These are phyloP conservation scores for Teleopsis dalmanni DNA, from an alignment of 1,140 invertebrate species.

Conservation along the genomic window DNA sequence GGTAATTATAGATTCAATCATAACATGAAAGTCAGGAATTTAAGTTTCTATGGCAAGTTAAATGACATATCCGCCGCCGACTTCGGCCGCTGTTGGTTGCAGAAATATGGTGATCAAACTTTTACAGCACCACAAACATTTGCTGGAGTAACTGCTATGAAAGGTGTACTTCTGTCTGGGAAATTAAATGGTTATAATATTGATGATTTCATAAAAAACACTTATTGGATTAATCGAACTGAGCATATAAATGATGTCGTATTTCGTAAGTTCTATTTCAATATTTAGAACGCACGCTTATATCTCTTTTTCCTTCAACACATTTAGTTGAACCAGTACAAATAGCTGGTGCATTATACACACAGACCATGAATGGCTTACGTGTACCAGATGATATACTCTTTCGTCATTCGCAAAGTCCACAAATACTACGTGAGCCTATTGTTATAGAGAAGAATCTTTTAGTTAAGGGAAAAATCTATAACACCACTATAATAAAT, in stretches of 20 bases:
- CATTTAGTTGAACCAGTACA: constrained; percentile 37
- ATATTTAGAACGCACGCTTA: not conserved
- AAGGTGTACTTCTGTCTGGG: constrained; percentile 25
- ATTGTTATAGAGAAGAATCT: constrained; percentile 5
- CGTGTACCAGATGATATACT: constrained; percentile 31
- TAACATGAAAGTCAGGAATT: constrained; percentile 23
- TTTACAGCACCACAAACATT: constrained; percentile 30
- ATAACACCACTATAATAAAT: constrained; percentile 8
- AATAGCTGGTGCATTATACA: constrained; percentile 18
- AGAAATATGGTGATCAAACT: constrained; percentile 19
- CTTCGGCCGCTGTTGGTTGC: constrained; percentile 31
- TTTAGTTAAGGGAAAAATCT: constrained; percentile 1
- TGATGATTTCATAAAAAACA: constrained; percentile 29
- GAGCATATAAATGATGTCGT: constrained; percentile 30
- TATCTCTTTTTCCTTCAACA: not conserved
- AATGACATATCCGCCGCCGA: constrained; percentile 27
- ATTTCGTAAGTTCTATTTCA: constrained; percentile 35
- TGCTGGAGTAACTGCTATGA: constrained; percentile 22
- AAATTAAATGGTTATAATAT: constrained; percentile 41
- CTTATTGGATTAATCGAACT: constrained; percentile 41
- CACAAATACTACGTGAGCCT: not conserved
- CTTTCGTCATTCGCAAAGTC: not conserved
- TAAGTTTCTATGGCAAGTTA: constrained; percentile 23
- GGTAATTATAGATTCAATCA: constrained; percentile 37
- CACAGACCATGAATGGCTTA: constrained; percentile 23